These are phyloP conservation scores for Kryptolebias ocellatus DNA, from an alignment of 2,797 vertebrate genomes.

Conservation along the genomic window DNA sequence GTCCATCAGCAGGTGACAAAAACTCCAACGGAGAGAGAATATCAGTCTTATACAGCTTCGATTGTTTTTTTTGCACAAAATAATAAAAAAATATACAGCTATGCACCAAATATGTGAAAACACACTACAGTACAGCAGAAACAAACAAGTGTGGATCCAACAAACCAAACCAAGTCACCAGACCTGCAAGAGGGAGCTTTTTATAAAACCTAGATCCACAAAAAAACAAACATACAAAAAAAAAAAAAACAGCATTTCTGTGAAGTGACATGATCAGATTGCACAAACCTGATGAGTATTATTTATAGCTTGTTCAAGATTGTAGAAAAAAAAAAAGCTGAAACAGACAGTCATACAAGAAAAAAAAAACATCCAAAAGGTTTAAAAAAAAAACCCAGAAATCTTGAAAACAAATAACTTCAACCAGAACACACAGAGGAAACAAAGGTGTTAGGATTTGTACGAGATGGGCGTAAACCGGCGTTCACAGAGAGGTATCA, in stretches of 20 bases:
- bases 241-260: conserved; percentile 14
- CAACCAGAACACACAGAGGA: conserved; percentile 62
- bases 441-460: conserved; percentile 42
- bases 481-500: conserved; percentile 4
- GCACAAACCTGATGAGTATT: conserved; percentile 18
- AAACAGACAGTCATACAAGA: neutral
- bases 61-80: conserved; percentile 35
- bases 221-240: neutral
- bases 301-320: conserved; percentile 1
- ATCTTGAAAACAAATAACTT: conserved; percentile 33
- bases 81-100: conserved; percentile 34
- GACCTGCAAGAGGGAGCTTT: conserved; percentile 26
- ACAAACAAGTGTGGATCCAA: neutral
- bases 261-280: conserved; percentile 16
- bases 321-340: conserved; percentile 51
- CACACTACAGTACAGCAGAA: conserved; percentile 35
- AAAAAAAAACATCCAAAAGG: neutral
- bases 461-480: conserved; percentile 43
- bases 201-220: neutral
- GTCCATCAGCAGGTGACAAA: conserved; percentile 34
- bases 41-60: conserved; percentile 22
- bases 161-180: conserved; percentile 6
- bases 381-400: conserved; percentile 18
- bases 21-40: conserved; percentile 45
- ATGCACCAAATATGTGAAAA: conserved; percentile 36